These are phyloP conservation scores for Glossosoma conforme DNA, from an alignment of 1,140 invertebrate genomes.

Conservation along the genomic window DNA sequence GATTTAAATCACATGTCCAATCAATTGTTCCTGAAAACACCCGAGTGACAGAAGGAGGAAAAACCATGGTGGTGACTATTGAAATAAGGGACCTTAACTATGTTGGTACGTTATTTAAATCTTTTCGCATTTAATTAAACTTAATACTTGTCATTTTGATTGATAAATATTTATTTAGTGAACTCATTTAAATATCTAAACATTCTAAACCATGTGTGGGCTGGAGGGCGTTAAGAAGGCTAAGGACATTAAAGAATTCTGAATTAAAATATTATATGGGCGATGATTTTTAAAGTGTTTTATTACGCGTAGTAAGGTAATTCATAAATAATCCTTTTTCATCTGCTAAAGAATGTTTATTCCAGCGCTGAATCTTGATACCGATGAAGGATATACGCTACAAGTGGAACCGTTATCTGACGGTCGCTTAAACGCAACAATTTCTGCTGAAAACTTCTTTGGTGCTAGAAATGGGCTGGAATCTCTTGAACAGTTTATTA, in stretches of 20 bases:
- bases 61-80: constrained; percentile 35
- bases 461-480: constrained; percentile 73
- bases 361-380: constrained; percentile 49
- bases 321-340: neutral
- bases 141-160: too few relatives aligned
- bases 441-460: constrained; percentile 62
- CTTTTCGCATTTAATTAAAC: neutral
- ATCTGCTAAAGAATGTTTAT: constrained; percentile 14
- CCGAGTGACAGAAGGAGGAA: constrained; percentile 31
- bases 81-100: constrained; percentile 33
- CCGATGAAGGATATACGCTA: constrained; percentile 65
- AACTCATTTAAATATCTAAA: too few relatives aligned
- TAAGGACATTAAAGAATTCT: too few relatives aligned
- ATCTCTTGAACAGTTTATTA: constrained; percentile 70
- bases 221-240: too few relatives aligned
- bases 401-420: constrained; percentile 44
- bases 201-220: too few relatives aligned
- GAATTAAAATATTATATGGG: too few relatives aligned
- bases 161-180: too few relatives aligned
- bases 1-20: constrained; percentile 22
- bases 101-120: constrained; percentile 17
- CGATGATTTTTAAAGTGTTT: too few relatives aligned
- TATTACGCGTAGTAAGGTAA: too few relatives aligned
- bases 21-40: constrained; percentile 10
- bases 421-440: constrained; percentile 54